Base-by-base conservation (phyloP, 2,888 invertebrate genomes). In the Caenorhabditis becei region DNA sequence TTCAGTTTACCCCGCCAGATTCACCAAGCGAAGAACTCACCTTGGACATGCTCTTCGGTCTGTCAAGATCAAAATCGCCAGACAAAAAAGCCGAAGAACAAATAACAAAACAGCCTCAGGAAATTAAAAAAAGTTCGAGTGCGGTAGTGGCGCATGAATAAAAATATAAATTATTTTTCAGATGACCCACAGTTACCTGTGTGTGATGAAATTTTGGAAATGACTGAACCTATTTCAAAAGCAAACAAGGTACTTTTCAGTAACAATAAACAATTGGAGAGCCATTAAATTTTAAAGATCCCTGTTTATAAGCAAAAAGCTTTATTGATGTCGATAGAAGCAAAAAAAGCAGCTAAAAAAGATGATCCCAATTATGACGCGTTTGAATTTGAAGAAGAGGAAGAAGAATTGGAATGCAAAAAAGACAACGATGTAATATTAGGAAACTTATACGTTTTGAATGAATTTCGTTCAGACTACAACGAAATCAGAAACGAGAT, bases 1-100 rank as follows among this genome's bases (percentile, higher is more conserved):
- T 86, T 77, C 65, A 88, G 85, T 88, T 88, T 69, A 88, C 88
- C n/a, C 88, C 88, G 2, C 88, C 88, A 1, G 88, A 88, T 58
- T 88, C 88, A 7, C 88, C 88, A 49, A 54, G 62, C 2, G 61
- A 49, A 0, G 63, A 58, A 18, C 11, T 70, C 0, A 69, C 80
- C 44, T 24, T 69, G 10, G 81, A 70, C 28, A 54, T 54, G 16
- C 18, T 83, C 1, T 75, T 74, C 35, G 74, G 75, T 28, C 24
- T 78, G 23, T 32, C 74, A 14, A 41, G 14, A 41, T 4, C 32
- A 32, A 16, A 7, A 41, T 16, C 14, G 10, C 4, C 32, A 26
- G 2, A 26, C 54, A 16, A 20, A 3, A 28, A 37, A 41, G 26
- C 2, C 23, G 8, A 32, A 24, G n/a, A 49, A 26, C n/a, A 32